phyloP scores from a whole-genome alignment of 2,888 invertebrate genomes.

The Tetranychus piercei region DNA sequence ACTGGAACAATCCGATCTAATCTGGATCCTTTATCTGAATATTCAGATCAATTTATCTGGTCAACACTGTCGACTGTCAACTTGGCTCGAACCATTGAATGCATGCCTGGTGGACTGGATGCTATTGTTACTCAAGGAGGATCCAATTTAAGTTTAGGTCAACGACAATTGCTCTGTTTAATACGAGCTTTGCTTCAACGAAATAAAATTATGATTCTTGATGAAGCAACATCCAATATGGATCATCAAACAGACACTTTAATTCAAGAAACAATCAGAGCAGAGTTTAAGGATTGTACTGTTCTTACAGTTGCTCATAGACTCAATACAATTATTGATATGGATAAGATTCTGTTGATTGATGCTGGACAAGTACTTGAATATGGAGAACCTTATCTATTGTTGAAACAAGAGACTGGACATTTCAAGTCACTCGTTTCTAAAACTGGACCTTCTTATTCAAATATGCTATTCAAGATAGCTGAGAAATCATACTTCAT shows the following conservation, averaged over 20 bases:
- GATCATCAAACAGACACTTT: slow-evolving; percentile 46
- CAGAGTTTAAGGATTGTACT: slow-evolving; percentile 51
- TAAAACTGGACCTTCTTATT: neutral
- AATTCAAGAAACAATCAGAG: slow-evolving; percentile 62
- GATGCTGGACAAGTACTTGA: slow-evolving; percentile 58
- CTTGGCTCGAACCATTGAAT: slow-evolving; percentile 46
- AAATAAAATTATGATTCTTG: slow-evolving; percentile 63
- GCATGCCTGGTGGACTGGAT: slow-evolving; percentile 47
- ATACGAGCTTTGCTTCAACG: slow-evolving; percentile 67
- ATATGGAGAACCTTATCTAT: slow-evolving; percentile 49
- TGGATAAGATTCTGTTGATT: slow-evolving; percentile 64
- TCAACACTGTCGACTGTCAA: slow-evolving; percentile 61
- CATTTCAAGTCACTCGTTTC: slow-evolving; percentile 7
- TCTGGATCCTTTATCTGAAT: slow-evolving; percentile 68
- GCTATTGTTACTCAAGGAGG: slow-evolving; percentile 55
- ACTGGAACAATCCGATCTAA: slow-evolving; percentile 70
- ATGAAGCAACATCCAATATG: slow-evolving; percentile 82
- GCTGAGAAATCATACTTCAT: neutral
- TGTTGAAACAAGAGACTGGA: neutral
- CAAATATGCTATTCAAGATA: neutral
- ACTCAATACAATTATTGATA: slow-evolving; percentile 78
- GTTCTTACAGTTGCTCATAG: slow-evolving; percentile 60
- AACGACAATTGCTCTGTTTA: slow-evolving; percentile 69
- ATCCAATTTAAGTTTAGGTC: slow-evolving; percentile 68
- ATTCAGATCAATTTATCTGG: slow-evolving; percentile 59